phyloP scores from a whole-genome alignment of 2,797 vertebrate species.

The Enteromius paludinosus region DNA sequence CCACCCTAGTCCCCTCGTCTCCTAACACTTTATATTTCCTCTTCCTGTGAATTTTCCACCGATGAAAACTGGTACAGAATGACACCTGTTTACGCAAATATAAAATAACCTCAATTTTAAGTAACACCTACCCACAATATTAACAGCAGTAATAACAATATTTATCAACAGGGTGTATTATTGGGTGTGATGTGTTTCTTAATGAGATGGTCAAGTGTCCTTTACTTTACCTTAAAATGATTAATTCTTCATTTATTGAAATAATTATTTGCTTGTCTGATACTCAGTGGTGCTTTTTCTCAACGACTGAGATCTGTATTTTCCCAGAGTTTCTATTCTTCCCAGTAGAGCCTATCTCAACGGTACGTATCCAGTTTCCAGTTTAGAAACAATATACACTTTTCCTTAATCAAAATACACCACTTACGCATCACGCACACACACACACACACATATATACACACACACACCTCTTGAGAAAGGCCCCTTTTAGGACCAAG shows the following conservation, averaged over 20 bases:
- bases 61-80: conserved; percentile 67
- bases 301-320: conserved; percentile 61
- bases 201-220: conserved; percentile 70
- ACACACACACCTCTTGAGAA: conserved; percentile 8
- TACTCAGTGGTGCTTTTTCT: conserved; percentile 54
- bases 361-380: conserved; percentile 43
- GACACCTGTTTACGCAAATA: conserved; percentile 71
- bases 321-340: conserved; percentile 38
- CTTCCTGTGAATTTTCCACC: conserved; percentile 58
- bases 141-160: conserved; percentile 71
- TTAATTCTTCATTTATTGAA: conserved; percentile 72
- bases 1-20: conserved; percentile 38
- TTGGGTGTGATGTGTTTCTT: conserved; percentile 67
- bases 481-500: conserved; percentile 19
- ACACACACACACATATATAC: not conserved
- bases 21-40: conserved; percentile 20
- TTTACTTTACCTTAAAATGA: conserved; percentile 70
- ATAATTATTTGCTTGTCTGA: conserved; percentile 46
- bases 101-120: conserved; percentile 76
- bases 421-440: not conserved
- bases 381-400: conserved; percentile 41
- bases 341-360: conserved; percentile 25
- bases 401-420: conserved; percentile 21
- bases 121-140: conserved; percentile 76
- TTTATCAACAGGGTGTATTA: conserved; percentile 67